Percentiles rank a stretch among this genome's conserved stretches.
Evolutionary conservation across 2,888 invertebrate species (phyloP).

Genomic region (Polydesmus complanatus): DNA sequence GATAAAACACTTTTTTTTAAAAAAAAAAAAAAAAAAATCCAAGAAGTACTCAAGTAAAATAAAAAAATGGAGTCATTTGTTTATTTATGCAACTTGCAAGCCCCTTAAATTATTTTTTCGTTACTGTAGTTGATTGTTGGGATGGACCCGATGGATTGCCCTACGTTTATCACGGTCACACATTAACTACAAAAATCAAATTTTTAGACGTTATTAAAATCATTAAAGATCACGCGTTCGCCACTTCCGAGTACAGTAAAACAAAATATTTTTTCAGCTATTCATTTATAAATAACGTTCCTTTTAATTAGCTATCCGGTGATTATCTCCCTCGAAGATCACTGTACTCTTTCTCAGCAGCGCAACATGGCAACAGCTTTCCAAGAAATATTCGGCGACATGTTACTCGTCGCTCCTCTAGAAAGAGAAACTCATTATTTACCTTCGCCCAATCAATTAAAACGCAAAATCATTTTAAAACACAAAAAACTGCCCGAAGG

Average conservation of each 20-base stretch:
- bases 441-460: slow-evolving; percentile 70
- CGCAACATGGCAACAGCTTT: slow-evolving; percentile 75
- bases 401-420: slow-evolving; percentile 58
- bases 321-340: slow-evolving; percentile 81
- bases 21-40: too few species aligned
- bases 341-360: slow-evolving; percentile 77
- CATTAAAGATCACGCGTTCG: slow-evolving; percentile 90
- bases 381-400: slow-evolving; percentile 68
- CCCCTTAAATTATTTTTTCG: slow-evolving; percentile 68
- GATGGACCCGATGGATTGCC: slow-evolving; percentile 91
- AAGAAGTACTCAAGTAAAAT: too few species aligned
- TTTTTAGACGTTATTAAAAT: slow-evolving; percentile 87
- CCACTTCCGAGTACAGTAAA: slow-evolving; percentile 64
- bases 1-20: too few species aligned
- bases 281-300: not conserved
- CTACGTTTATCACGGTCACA: slow-evolving; percentile 93
- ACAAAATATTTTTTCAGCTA: too few species aligned
- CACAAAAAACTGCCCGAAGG: slow-evolving; percentile 89
- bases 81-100: too few species aligned
- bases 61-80: too few species aligned
- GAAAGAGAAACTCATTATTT: slow-evolving; percentile 62
- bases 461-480: slow-evolving; percentile 59
- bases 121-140: slow-evolving; percentile 84
- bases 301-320: slow-evolving; percentile 50
- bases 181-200: slow-evolving; percentile 87